These are phyloP conservation scores for Vidua chalybeata DNA, from an alignment of 2,113 vertebrate genomes.

Conservation along the genomic window DNA sequence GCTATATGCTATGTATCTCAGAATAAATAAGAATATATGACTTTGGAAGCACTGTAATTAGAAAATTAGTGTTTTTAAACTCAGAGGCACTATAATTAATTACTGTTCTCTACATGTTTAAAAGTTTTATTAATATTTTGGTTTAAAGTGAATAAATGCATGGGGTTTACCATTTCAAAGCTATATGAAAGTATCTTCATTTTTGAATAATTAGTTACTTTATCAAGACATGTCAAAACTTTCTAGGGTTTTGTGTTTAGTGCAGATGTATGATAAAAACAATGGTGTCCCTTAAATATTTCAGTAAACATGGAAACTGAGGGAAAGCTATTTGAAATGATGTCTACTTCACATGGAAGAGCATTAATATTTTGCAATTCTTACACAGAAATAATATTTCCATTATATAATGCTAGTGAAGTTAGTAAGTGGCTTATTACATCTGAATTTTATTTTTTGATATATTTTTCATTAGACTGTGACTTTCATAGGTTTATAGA, in stretches of 20 bases:
- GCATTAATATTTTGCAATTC: not conserved
- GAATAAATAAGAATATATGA: not conserved
- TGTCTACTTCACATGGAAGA: not conserved
- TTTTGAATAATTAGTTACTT: conserved; percentile 23
- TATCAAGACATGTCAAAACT: not conserved
- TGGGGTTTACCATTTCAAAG: conserved; percentile 25
- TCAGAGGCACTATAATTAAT: conserved; percentile 33
- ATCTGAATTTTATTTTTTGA: not conserved
- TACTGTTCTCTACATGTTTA: not conserved
- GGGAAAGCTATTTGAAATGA: not conserved
- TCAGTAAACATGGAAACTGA: not conserved
- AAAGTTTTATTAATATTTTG: conserved; percentile 25
- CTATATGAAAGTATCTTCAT: not conserved
- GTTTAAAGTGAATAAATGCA: conserved; percentile 5
- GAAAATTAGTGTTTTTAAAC: conserved; percentile 16
- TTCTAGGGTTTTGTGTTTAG: not conserved
- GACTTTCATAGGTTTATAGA: not conserved
- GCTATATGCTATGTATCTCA: not conserved
- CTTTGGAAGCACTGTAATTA: not conserved
- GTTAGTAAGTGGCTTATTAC: not conserved
- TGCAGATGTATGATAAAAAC: not conserved
- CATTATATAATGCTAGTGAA: not conserved
- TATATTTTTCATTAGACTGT: not conserved
- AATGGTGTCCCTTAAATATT: not conserved
- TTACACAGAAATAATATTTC: not conserved